phyloP scores from a whole-genome alignment of 2,113 vertebrate genomes.

The Caranx ignobilis region DNA sequence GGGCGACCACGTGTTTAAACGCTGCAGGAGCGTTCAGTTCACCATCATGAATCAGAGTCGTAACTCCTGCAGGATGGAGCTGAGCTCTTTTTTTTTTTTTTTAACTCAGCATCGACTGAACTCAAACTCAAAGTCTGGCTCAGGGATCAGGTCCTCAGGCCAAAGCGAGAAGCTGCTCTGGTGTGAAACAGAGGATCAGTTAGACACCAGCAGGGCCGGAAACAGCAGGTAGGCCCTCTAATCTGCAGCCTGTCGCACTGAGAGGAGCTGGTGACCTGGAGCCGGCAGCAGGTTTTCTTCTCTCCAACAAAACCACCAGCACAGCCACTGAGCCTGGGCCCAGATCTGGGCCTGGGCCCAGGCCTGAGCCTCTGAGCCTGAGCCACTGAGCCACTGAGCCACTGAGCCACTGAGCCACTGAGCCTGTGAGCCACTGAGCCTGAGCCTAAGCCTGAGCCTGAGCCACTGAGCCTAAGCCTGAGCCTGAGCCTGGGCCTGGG shows the following conservation, averaged over 20 bases:
- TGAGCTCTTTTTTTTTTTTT: background rate
- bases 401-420: no score
- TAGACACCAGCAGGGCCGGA: slow-evolving; percentile 4
- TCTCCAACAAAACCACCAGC: slow-evolving; percentile 30
- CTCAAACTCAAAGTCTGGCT: no score
- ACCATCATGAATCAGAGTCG: background rate
- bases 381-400: no score
- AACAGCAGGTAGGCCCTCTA: slow-evolving; percentile 49
- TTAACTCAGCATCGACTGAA: no score
- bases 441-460: no score
- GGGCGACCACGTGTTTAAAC: background rate
- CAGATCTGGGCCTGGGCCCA: no score
- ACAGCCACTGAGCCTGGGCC: background rate
- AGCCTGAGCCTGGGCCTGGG: no score
- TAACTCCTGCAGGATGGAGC: background rate
- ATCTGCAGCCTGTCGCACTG: slow-evolving; percentile 9
- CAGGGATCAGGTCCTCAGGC: no score
- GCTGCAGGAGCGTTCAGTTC: background rate
- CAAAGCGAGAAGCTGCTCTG: slow-evolving; percentile 37
- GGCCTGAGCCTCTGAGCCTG: no score
- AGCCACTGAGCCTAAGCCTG: no score
- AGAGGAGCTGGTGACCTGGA: slow-evolving; percentile 30
- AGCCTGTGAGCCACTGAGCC: no score
- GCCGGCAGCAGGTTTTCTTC: slow-evolving; percentile 29
- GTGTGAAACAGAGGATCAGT: slow-evolving; percentile 45